Evolutionary conservation across 1,140 invertebrate genomes (phyloP), one percentile per base, ranked within the genome.

Genomic region (Galendromus occidentalis): DNA sequence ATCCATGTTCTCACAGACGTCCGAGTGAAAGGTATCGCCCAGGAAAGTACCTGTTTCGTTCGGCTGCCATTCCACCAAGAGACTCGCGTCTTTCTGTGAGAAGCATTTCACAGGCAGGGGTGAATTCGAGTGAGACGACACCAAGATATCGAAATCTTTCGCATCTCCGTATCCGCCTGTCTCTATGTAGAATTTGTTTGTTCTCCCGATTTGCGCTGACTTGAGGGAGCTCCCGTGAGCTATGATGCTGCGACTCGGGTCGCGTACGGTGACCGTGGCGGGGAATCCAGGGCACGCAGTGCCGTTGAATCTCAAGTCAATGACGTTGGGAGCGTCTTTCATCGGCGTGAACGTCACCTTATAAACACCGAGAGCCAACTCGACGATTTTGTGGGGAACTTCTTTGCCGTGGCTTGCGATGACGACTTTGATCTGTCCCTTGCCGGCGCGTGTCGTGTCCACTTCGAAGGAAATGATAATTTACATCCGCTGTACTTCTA

Each of bases 91-190:
- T 74, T 93, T 89, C 68, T 93, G 93, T 74, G 93, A 89, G 75
- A 94, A 95, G 75, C 91, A 95, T 65, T 87, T 79, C 1, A 96
- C 91, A 0, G 91, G 90, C 25, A 98, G 81, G 0, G 91, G 90
- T 22, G 67, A 69, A 87, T 85, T 7, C 91, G 86, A 42, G 33
- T 17, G 51, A 1, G 51, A 59, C 25, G 25, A 79, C 0, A 92
- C 85, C 0, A 92, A 85, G 0, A 92, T 88, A 74, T 93, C 90
- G 71, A 94, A 92, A 72, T 92, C 87, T 68, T 88, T 81, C 0
- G 87, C 87, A 5, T 86, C 82, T 28, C 68, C 69, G 68, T 85
- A 79, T 14, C 88, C 87, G 0, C 88, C 78, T 0, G 88, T 91
- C 72, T 92, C 88, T 64, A 93, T 91, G 25, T 87, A 84, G 76